A percentile compares a stretch with the other conserved stretches of the same genome.
Evolutionary conservation across 2,797 vertebrate species (phyloP).

Genomic region (Pelodytes ibericus): DNA sequence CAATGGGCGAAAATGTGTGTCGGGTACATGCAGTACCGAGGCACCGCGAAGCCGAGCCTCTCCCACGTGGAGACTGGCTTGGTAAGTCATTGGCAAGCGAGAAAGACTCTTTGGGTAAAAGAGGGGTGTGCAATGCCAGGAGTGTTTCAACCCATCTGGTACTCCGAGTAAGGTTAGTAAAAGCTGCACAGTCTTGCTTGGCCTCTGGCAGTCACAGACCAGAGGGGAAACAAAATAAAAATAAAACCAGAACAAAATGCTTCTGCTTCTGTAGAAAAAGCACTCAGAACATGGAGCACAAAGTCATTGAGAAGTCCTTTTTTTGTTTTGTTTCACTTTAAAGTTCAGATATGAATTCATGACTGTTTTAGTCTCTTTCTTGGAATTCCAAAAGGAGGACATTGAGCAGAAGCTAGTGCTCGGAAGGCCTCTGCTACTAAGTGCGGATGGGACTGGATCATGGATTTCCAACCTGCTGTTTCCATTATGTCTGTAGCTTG

Average conservation of each 20-base stretch:
- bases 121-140: neutral
- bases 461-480: constrained; percentile 98
- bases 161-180: neutral
- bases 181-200: constrained; percentile 10
- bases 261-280: constrained; percentile 76
- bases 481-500: constrained; percentile 98
- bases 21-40: neutral
- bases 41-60: neutral
- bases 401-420: constrained; percentile 92
- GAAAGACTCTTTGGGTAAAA: neutral
- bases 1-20: neutral
- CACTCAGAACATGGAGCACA: constrained; percentile 75
- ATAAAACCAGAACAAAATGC: constrained; percentile 63
- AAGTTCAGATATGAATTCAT: constrained; percentile 77
- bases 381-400: constrained; percentile 93
- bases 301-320: constrained; percentile 78
- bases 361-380: constrained; percentile 97
- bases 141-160: neutral
- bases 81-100: neutral
- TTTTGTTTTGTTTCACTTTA: constrained; percentile 72
- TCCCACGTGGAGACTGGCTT: neutral
- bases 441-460: constrained; percentile 99
- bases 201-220: neutral
- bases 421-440: constrained; percentile 98
- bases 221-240: neutral